Base-by-base conservation (phyloP, 2,113 vertebrate genomes). In the Malurus cyaneus region DNA sequence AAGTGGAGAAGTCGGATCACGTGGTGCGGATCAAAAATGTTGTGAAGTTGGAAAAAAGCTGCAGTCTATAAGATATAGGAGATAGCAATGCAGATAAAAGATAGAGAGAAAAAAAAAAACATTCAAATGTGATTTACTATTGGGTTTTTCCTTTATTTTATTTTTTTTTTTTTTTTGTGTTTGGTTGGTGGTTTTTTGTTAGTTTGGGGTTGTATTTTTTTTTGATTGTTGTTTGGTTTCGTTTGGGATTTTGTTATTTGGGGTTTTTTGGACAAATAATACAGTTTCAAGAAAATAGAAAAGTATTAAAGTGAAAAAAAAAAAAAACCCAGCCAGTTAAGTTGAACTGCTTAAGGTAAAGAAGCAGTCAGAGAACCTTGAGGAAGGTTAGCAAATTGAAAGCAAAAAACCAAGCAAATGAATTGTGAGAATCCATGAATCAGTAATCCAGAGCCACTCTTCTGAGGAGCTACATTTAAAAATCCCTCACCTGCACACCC, bases 161-260 rank as follows among this genome's bases (percentile, higher is more conserved):
- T 18, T 39, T 32, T 46, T 49, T 44, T 54, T 36, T n/a, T n/a
- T n/a, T n/a, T n/a, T n/a, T n/a, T n/a, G n/a, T n/a, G n/a, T n/a
- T 23, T 49, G 47, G 25, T 21, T 23, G 13, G 9, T 29, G 8
- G 10, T 8, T 26, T 8, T 26, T n/a, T n/a, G n/a, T n/a, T n/a
- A n/a, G n/a, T n/a, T n/a, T n/a, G n/a, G n/a, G n/a, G n/a, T 61
- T 18, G 32, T 8, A 7, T 36, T 36, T 57, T n/a, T 21, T 8
- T 5, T 5, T 46, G n/a, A n/a, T n/a, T 42, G 36, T 28, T 72
- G 5, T 16, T 32, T 54, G 4, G 17, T 18, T 14, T 69, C 18
- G 18, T 29, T 12, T 5, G 8, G 11, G 3, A n/a, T n/a, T n/a
- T n/a, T n/a, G n/a, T n/a, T n/a, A n/a, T 50, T 46, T 6, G 5